Conservation (phyloP, 2,888 invertebrate species). For the Timandra comae region DNA sequence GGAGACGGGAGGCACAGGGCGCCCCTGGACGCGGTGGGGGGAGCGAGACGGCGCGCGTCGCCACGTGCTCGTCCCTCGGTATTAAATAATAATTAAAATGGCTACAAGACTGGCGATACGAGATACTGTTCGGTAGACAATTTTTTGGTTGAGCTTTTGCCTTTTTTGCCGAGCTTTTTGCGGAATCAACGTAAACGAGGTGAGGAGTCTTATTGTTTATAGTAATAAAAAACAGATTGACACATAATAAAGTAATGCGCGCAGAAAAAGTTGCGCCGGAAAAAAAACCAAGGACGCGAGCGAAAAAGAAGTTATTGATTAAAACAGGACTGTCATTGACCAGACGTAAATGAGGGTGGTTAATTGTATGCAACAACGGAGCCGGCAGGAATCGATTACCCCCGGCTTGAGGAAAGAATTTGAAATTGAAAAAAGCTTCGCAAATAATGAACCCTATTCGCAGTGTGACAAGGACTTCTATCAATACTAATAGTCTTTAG, state of each 20-base stretch:
- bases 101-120: constrained; percentile 73
- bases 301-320: constrained; percentile 77
- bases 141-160: constrained; percentile 72
- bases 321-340: constrained; percentile 75
- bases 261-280: constrained; percentile 72
- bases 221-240: constrained; percentile 58
- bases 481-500: too few species aligned
- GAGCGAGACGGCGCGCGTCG: constrained; percentile 52
- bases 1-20: constrained; percentile 40
- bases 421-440: constrained; percentile 30
- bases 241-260: constrained; percentile 70
- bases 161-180: constrained; percentile 70
- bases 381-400: constrained; percentile 50
- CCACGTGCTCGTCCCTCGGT: constrained; percentile 76
- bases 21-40: constrained; percentile 25
- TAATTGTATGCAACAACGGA: constrained; percentile 73
- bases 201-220: constrained; percentile 35
- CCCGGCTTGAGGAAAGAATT: constrained; percentile 32
- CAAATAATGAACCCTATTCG: constrained; percentile 18
- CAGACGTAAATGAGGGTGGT: constrained; percentile 75
- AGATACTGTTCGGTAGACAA: constrained; percentile 72
- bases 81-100: constrained; percentile 78
- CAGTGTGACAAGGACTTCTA: too few species aligned
- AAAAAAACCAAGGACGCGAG: constrained; percentile 74
- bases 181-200: constrained; percentile 56